These are phyloP conservation scores for Cydia fagiglandana DNA, from an alignment of 1,140 invertebrate species.

Conservation along the genomic window DNA sequence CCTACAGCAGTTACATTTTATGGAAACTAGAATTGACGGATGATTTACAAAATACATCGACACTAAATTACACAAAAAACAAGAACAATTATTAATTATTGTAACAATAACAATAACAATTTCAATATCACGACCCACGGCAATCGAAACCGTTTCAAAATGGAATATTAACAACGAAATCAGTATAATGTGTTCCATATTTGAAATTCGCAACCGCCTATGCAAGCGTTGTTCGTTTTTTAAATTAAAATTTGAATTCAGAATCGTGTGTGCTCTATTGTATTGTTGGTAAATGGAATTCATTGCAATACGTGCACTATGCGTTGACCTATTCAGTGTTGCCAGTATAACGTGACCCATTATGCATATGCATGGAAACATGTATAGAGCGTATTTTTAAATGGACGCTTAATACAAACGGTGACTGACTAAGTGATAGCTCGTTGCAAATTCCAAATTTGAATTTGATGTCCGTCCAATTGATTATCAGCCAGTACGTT, in stretches of 20 bases:
- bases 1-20: constrained; percentile 12
- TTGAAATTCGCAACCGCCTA: constrained; percentile 65
- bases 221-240: constrained; percentile 66
- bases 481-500: constrained; percentile 9
- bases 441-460: constrained; percentile 16
- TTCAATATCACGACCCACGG: constrained; percentile 45
- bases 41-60: constrained; percentile 20
- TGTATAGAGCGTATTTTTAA: background rate
- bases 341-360: constrained; percentile 45
- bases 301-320: constrained; percentile 58
- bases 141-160: constrained; percentile 77
- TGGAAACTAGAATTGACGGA: constrained; percentile 25
- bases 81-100: constrained; percentile 32
- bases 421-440: background rate
- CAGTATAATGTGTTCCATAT: constrained; percentile 71
- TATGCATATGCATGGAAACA: background rate
- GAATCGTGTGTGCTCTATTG: constrained; percentile 75
- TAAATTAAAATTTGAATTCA: constrained; percentile 72
- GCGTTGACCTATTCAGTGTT: constrained; percentile 43
- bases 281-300: constrained; percentile 75
- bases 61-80: constrained; percentile 1
- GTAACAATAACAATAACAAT: constrained; percentile 29
- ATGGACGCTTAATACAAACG: background rate
- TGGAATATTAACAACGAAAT: constrained; percentile 71
- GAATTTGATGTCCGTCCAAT: constrained; percentile 13